Conservation (phyloP, 2,797 vertebrate genomes). For the Scolopax rusticola region DNA sequence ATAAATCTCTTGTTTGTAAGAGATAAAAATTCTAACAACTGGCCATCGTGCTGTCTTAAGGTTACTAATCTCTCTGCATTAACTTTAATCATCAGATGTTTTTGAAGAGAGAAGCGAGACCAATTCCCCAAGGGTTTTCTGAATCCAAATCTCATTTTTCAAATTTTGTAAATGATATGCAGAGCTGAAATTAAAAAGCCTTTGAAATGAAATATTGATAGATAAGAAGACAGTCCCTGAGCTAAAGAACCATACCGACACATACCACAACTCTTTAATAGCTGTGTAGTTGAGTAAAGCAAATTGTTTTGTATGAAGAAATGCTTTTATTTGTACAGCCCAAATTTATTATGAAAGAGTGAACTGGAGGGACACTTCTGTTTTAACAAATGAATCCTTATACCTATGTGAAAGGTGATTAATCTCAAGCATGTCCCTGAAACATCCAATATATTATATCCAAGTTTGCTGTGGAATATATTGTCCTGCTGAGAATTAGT, state of each 20-base stretch:
- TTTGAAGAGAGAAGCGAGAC: conserved; percentile 64
- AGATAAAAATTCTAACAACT: conserved; percentile 66
- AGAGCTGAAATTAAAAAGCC: conserved; percentile 69
- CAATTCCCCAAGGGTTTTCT: conserved; percentile 50
- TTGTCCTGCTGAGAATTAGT: conserved; percentile 19
- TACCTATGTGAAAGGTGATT: not conserved
- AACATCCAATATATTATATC: not conserved
- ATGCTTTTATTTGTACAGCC: not conserved
- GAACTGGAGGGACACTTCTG: not conserved
- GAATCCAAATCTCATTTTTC: conserved; percentile 65
- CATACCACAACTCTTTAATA: conserved; percentile 42
- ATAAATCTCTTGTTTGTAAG: conserved; percentile 38
- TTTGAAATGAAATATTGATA: conserved; percentile 72
- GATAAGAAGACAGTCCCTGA: conserved; percentile 57
- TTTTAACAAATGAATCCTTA: not conserved
- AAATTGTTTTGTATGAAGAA: not conserved
- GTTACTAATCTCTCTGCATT: conserved; percentile 55
- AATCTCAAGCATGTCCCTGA: not conserved
- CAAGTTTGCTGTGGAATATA: not conserved
- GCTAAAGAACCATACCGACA: not conserved
- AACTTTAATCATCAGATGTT: conserved; percentile 61
- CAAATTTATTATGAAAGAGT: not conserved
- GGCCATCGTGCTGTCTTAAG: conserved; percentile 42
- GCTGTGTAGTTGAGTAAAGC: not conserved
- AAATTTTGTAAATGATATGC: conserved; percentile 64